A percentile compares a stretch with the other conserved stretches of the same genome.
Conservation (phyloP, 64 coral and sea anemone species). For the Actinia equina region DNA sequence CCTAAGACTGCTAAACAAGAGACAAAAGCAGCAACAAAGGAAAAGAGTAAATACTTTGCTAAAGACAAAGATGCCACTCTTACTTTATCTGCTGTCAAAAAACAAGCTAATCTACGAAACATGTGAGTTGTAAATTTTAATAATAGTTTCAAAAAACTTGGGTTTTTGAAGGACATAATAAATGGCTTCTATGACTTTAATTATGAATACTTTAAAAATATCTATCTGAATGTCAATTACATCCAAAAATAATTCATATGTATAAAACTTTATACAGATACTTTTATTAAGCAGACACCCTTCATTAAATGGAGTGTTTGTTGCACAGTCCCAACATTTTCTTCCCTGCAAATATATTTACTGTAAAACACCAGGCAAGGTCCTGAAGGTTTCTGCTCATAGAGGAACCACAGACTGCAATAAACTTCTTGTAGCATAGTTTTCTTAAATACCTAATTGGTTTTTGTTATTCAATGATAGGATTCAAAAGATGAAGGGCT, state of each 20-base stretch:
- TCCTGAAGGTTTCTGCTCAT: background rate
- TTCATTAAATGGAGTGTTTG: too few relatives aligned
- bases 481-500: background rate
- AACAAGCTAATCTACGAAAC: slow-evolving; percentile 28
- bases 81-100: slow-evolving; percentile 41
- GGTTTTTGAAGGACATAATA: background rate
- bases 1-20: background rate
- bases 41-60: slow-evolving; percentile 45
- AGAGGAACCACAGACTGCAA: background rate
- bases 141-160: too few relatives aligned
- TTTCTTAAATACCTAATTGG: background rate
- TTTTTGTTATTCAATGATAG: background rate
- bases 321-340: too few relatives aligned
- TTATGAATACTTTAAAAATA: too few relatives aligned
- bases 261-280: too few relatives aligned
- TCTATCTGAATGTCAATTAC: too few relatives aligned
- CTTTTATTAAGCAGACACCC: too few relatives aligned
- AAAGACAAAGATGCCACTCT: background rate
- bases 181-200: too few relatives aligned
- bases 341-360: too few relatives aligned
- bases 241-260: too few relatives aligned
- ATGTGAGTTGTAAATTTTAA: slow-evolving; percentile 32
- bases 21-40: background rate
- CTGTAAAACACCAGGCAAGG: too few relatives aligned
- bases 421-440: too few relatives aligned